Evolutionary conservation across 2,113 vertebrate species (phyloP).

Genomic region (Notarius lentiginosus): DNA sequence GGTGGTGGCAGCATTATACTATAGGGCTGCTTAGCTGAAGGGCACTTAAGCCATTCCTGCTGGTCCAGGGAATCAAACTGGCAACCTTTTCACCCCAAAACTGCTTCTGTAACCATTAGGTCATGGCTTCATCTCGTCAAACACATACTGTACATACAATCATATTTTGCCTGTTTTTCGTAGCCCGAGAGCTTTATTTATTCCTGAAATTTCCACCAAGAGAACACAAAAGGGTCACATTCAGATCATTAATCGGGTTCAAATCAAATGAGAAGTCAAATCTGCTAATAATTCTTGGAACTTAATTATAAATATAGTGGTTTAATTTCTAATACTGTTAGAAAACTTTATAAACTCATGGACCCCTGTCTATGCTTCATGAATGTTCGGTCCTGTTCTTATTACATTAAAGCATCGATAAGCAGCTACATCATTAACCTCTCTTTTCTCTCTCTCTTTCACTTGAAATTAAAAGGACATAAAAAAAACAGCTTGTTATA

Average conservation of each 20-base stretch:
- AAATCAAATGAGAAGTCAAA: background rate
- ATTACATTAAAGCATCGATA: background rate
- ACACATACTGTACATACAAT: background rate
- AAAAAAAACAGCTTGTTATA: background rate
- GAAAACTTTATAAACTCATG: background rate
- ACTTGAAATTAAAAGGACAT: too few species aligned
- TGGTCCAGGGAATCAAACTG: too few species aligned
- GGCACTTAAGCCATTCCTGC: too few species aligned
- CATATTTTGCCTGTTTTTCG: background rate
- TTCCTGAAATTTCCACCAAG: too few species aligned
- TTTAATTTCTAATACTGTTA: background rate
- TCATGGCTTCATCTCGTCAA: background rate
- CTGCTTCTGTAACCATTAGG: too few species aligned
- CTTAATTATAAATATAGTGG: background rate
- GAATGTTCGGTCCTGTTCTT: background rate
- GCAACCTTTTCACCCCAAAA: too few species aligned
- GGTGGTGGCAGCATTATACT: too few species aligned
- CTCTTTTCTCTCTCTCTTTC: background rate
- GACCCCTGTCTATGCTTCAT: background rate
- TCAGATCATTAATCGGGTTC: background rate
- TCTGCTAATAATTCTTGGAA: background rate
- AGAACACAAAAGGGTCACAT: too few species aligned
- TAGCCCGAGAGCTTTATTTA: background rate
- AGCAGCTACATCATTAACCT: background rate
- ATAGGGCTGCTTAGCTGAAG: too few species aligned